Conservation (phyloP, 2,888 invertebrate species). For the Drosophila robusta region DNA sequence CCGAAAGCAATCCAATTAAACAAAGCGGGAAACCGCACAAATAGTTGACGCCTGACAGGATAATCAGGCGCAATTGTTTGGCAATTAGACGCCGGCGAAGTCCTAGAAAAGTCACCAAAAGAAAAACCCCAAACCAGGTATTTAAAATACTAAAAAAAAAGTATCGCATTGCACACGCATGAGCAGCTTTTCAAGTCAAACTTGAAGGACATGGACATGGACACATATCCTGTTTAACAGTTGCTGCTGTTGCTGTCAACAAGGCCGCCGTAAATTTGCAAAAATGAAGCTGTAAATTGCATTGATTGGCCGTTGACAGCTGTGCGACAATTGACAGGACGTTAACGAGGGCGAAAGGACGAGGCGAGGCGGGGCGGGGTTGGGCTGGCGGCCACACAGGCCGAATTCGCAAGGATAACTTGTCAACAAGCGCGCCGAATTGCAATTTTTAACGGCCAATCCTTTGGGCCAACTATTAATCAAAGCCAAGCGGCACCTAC, state of each 20-base stretch:
- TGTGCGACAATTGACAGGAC: slow-evolving; percentile 72
- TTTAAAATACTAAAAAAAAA: slow-evolving; percentile 57
- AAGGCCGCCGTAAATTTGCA: slow-evolving; percentile 62
- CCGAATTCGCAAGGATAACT: slow-evolving; percentile 39
- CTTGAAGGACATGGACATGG: slow-evolving; percentile 67
- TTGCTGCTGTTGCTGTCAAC: slow-evolving; percentile 63
- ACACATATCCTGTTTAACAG: slow-evolving; percentile 37
- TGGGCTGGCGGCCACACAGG: slow-evolving; percentile 34
- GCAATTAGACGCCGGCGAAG: slow-evolving; percentile 69
- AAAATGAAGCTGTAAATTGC: slow-evolving; percentile 79
- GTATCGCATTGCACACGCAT: slow-evolving; percentile 75
- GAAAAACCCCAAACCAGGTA: slow-evolving; percentile 32
- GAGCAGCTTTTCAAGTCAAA: slow-evolving; percentile 70
- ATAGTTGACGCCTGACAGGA: slow-evolving; percentile 73
- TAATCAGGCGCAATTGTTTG: slow-evolving; percentile 80
- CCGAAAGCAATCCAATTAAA: slow-evolving; percentile 76
- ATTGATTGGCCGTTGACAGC: slow-evolving; percentile 74
- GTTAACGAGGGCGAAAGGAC: slow-evolving; percentile 24
- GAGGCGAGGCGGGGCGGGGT: slow-evolving; percentile 15
- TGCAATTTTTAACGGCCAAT: slow-evolving; percentile 71
- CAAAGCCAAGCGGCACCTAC: slow-evolving; percentile 63
- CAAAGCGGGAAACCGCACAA: slow-evolving; percentile 76
- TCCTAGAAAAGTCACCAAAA: slow-evolving; percentile 69
- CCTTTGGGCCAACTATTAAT: slow-evolving; percentile 69
- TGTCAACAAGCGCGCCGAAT: slow-evolving; percentile 81